Conservation (phyloP, 2,888 invertebrate species). For the Drosophila tanythrix region DNA sequence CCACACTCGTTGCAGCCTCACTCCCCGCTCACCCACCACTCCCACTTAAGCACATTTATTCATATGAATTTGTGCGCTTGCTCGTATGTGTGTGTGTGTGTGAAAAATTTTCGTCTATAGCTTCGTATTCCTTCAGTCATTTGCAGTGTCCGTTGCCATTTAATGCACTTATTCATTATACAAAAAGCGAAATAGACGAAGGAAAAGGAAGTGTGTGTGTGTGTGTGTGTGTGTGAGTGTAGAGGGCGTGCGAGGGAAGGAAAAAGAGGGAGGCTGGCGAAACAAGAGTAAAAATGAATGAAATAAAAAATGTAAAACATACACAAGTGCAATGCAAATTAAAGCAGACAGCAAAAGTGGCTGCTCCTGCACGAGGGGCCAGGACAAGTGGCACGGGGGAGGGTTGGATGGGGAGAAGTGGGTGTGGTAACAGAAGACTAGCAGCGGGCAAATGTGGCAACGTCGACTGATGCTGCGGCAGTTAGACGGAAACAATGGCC, state of each 20-base stretch:
- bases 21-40: constrained; percentile 1
- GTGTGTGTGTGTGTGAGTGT: not conserved
- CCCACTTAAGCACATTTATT: constrained; percentile 44
- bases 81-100: constrained; percentile 1
- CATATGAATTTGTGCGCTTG: constrained; percentile 39
- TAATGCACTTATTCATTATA: constrained; percentile 80
- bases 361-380: constrained; percentile 52
- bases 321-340: constrained; percentile 82
- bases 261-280: constrained; percentile 35
- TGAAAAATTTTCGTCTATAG: constrained; percentile 52
- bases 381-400: not conserved
- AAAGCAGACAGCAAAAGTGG: constrained; percentile 81
- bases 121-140: constrained; percentile 73
- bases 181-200: constrained; percentile 40
- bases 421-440: not conserved
- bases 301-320: constrained; percentile 82
- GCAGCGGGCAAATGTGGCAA: constrained; percentile 39
- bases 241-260: too few relatives aligned
- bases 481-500: constrained; percentile 52
- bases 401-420: not conserved
- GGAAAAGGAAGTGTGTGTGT: constrained; percentile 1
- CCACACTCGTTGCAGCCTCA: constrained; percentile 11
- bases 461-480: constrained; percentile 48
- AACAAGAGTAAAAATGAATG: constrained; percentile 79
- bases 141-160: constrained; percentile 72